These are phyloP conservation scores for Tetanocera ferruginea DNA, from an alignment of 2,888 invertebrate genomes.

Conservation along the genomic window DNA sequence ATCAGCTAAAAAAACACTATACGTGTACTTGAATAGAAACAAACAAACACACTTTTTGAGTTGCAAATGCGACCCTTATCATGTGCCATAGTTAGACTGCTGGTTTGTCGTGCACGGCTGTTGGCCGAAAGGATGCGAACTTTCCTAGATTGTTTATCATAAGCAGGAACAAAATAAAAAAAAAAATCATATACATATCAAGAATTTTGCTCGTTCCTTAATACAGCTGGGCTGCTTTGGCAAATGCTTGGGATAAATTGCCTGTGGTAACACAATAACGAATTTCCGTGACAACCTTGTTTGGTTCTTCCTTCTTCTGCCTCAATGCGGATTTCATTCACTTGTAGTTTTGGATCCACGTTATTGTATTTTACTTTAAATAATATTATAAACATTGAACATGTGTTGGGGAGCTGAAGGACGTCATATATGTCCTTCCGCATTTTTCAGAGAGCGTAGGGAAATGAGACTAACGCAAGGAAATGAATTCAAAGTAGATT, in stretches of 20 bases:
- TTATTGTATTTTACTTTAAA: constrained; percentile 33
- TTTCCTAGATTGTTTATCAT: not conserved
- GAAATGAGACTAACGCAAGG: constrained; percentile 50
- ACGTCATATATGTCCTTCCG: constrained; percentile 30
- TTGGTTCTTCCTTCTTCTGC: constrained; percentile 49
- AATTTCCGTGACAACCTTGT: constrained; percentile 65
- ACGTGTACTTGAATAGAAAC: not conserved
- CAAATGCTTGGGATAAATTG: constrained; percentile 53
- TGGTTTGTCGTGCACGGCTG: constrained; percentile 10
- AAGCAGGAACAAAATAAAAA: constrained; percentile 53
- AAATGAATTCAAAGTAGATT: constrained; percentile 60
- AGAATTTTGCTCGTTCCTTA: not conserved
- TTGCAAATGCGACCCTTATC: constrained; percentile 39
- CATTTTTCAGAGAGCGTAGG: constrained; percentile 8
- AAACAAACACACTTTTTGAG: not conserved
- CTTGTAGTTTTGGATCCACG: constrained; percentile 28
- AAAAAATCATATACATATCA: constrained; percentile 59
- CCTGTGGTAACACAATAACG: constrained; percentile 67
- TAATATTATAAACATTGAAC: constrained; percentile 40
- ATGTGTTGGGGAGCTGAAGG: constrained; percentile 10
- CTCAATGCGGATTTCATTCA: constrained; percentile 43
- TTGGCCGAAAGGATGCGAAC: not conserved
- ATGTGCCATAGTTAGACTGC: constrained; percentile 25
- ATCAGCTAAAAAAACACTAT: no score
- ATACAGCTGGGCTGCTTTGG: not conserved